phyloP scores from a whole-genome alignment of 2,113 vertebrate species.

The Jaculus jaculus region DNA sequence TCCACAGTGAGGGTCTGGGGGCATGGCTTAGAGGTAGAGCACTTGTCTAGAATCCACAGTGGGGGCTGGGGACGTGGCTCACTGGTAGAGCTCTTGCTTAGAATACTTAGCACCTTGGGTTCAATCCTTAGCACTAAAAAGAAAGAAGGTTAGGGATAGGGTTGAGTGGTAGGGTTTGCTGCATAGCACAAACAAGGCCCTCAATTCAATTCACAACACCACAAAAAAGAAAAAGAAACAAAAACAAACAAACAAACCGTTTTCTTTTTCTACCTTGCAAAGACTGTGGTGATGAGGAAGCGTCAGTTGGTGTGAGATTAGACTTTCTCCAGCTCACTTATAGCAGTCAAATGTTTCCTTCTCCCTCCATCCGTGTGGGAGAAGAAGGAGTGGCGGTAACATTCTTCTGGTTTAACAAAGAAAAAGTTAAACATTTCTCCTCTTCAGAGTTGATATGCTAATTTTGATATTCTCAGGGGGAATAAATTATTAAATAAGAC shows the following conservation, averaged over 20 bases:
- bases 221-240: background rate
- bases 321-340: background rate
- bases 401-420: slow-evolving; percentile 28
- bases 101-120: too few species aligned
- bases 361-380: background rate
- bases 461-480: slow-evolving; percentile 4
- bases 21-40: too few species aligned
- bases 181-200: background rate
- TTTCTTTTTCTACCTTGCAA: background rate
- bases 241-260: too few species aligned
- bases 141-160: too few species aligned
- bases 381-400: background rate
- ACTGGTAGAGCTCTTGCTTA: too few species aligned
- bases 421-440: slow-evolving; percentile 2
- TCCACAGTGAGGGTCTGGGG: too few species aligned
- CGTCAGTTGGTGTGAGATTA: background rate
- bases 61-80: too few species aligned
- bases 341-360: background rate
- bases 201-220: background rate
- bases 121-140: too few species aligned
- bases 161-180: background rate
- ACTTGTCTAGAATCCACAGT: too few species aligned
- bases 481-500: slow-evolving; percentile 16
- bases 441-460: background rate
- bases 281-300: background rate